Evolutionary conservation across 2,113 vertebrate genomes (phyloP), one percentile per base, ranked within the genome.

Genomic region (Austrofundulus limnaeus): DNA sequence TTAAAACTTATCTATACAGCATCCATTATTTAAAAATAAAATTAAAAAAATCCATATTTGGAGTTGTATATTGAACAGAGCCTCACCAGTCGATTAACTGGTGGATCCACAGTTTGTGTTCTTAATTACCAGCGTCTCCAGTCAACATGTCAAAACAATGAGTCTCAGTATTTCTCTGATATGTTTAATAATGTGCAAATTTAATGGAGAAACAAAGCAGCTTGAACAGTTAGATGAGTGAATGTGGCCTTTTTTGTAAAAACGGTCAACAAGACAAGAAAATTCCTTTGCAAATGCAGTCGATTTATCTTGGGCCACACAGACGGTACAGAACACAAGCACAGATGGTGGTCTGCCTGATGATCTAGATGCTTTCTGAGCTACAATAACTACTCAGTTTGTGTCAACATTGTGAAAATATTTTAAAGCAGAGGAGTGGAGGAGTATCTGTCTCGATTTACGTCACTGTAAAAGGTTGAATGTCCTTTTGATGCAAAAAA

Each of bases 401-500:
- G 63, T 65, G 66, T 79, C 67, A 83, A 72, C 72, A 71, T 20
- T 23, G 42, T 34, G 31, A 73, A 61, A 58, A 63, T 34, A 65
- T 66, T 78, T 77, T 39, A 70, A 75, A 67, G 66, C 46, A 53
- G 65, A 69, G 34, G 42, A 70, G 65, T 77, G 70, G 81, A 66
- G 47, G 51, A 56, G 51, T 46, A 60, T 79, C 66, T 75, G 77
- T 66, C 65, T 83, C 78, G 56, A 75, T 81, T 57, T 59, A 82
- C 65, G 80, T 84, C 46, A 54, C 51, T 53, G 46, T 63, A 76
- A 66, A 57, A 62, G 17, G 64, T 57, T 61, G 39, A 34, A 58
- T 62, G 61, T 38, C 47, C 48, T 68, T 51, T 60, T 34, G 28
- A 64, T 39, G 21, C 45, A 64, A 71, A 74, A 58, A 81, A 83